Evolutionary conservation across 2,888 invertebrate species (phyloP).

Genomic region (Allolobophora icterica): DNA sequence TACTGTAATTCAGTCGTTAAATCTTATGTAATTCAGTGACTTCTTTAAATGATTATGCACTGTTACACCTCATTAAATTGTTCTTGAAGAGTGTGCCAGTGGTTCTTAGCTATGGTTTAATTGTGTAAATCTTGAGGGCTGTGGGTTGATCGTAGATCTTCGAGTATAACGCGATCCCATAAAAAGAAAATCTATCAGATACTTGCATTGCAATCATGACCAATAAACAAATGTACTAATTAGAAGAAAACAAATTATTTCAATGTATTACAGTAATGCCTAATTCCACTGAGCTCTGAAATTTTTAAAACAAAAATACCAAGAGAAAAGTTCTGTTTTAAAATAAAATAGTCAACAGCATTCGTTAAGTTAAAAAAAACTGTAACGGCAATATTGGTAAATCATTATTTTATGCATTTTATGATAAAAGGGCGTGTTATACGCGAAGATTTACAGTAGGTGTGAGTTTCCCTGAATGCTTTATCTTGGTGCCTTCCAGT

Average conservation of each 20-base stretch:
- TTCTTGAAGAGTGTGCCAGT: too few species aligned
- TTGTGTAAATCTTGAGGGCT: not conserved
- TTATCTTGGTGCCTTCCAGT: not conserved
- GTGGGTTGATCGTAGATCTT: not conserved
- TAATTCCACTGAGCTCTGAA: not conserved
- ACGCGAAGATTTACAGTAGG: not conserved
- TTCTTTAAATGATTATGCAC: too few species aligned
- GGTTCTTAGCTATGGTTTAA: not conserved
- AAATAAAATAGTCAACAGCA: not conserved
- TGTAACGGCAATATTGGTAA: not conserved
- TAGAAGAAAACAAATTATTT: not conserved
- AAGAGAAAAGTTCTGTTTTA: not conserved
- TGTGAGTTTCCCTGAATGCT: not conserved
- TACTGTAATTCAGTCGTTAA: not conserved
- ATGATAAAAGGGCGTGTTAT: slow-evolving; percentile 1
- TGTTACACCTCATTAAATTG: too few species aligned
- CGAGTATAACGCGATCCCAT: not conserved
- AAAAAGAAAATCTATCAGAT: not conserved
- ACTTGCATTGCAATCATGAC: not conserved
- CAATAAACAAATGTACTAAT: not conserved
- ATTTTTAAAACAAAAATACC: not conserved
- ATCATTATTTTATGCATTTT: not conserved
- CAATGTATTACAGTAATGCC: not conserved
- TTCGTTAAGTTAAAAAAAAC: too few species aligned
- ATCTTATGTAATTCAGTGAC: too few species aligned